These are phyloP conservation scores for Myrmecobius fasciatus DNA, from an alignment of 2,113 vertebrate genomes.

Conservation along the genomic window DNA sequence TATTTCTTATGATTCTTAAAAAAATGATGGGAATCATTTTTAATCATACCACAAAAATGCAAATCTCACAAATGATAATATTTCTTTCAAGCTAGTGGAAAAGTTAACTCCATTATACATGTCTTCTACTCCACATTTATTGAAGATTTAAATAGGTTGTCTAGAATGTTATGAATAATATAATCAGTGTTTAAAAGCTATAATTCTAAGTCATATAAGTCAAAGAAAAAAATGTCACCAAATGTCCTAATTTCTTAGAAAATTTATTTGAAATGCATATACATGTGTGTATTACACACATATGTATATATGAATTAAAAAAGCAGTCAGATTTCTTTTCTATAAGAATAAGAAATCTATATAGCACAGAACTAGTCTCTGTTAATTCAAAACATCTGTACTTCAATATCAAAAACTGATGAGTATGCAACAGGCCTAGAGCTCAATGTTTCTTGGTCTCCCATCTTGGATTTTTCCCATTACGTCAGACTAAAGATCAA, in stretches of 20 bases:
- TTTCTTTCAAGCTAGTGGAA: slow-evolving; percentile 47
- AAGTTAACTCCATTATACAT: not conserved
- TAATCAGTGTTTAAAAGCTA: slow-evolving; percentile 16
- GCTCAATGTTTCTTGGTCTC: not conserved
- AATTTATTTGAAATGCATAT: not conserved
- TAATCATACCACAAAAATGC: not conserved
- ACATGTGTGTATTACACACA: not conserved
- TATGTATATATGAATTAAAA: not conserved
- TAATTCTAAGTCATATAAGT: not conserved
- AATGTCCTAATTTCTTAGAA: not conserved
- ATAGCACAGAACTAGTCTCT: not conserved
- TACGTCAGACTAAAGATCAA: not conserved
- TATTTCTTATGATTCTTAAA: slow-evolving; percentile 21
- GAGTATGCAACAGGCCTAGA: not conserved
- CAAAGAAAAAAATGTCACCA: not conserved
- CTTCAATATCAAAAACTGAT: not conserved
- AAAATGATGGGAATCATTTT: not conserved
- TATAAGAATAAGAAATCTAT: not conserved
- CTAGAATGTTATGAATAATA: slow-evolving; percentile 12
- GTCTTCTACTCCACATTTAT: not conserved
- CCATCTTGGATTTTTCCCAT: not conserved
- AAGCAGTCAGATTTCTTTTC: not conserved
- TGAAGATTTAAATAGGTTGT: not conserved
- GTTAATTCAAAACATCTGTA: not conserved
- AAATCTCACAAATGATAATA: slow-evolving; percentile 28